Evolutionary conservation across 2,113 vertebrate species (phyloP).

Genomic region (Fulica atra): DNA sequence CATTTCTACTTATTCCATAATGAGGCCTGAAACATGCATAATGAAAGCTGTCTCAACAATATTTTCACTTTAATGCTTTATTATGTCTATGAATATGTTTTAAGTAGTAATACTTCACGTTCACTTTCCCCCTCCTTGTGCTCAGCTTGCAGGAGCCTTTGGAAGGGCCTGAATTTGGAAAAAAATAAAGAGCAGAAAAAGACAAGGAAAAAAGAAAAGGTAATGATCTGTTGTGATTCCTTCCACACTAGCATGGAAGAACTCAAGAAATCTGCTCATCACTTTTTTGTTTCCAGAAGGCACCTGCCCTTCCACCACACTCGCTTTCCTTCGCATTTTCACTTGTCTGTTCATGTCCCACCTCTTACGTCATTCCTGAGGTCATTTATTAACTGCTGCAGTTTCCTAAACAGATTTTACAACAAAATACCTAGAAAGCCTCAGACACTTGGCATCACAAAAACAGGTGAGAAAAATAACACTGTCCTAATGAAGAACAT

Average conservation of each 20-base stretch:
- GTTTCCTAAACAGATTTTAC: background rate
- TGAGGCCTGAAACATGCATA: slow-evolving; percentile 89
- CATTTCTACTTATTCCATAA: slow-evolving; percentile 91
- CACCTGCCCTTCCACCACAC: background rate
- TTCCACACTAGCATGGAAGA: slow-evolving; percentile 19
- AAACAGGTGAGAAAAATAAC: background rate
- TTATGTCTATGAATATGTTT: slow-evolving; percentile 87
- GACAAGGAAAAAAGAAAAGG: background rate
- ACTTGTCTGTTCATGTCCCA: background rate
- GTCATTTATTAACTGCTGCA: background rate
- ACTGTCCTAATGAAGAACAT: background rate
- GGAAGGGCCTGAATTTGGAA: slow-evolving; percentile 31
- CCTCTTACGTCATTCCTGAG: background rate
- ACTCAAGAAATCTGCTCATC: slow-evolving; percentile 27
- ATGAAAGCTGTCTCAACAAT: slow-evolving; percentile 95
- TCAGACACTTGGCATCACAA: background rate
- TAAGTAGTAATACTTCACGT: slow-evolving; percentile 83
- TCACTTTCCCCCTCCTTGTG: slow-evolving; percentile 1
- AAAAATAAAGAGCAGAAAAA: slow-evolving; percentile 5
- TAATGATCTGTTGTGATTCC: slow-evolving; percentile 57
- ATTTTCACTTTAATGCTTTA: slow-evolving; percentile 94
- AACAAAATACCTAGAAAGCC: background rate
- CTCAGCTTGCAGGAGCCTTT: slow-evolving; percentile 51
- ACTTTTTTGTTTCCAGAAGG: slow-evolving; percentile 46
- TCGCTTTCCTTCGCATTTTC: background rate